These are phyloP conservation scores for Heliconius ethilla DNA, from an alignment of 2,888 invertebrate genomes.

Conservation along the genomic window DNA sequence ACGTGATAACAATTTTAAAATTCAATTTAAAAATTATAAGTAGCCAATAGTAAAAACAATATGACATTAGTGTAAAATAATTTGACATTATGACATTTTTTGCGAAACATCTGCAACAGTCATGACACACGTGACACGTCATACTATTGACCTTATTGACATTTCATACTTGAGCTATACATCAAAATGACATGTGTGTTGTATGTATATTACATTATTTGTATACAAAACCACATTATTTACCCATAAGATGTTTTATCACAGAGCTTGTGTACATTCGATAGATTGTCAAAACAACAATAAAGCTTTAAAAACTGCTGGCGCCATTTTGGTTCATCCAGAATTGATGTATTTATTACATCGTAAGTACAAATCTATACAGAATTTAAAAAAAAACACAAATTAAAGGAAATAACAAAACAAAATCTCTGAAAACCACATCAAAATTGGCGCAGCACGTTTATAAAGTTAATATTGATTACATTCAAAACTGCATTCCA, in stretches of 20 bases:
- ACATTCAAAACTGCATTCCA: constrained; percentile 23
- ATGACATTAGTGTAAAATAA: background rate
- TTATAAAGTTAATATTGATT: constrained; percentile 10
- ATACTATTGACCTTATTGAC: constrained; percentile 3
- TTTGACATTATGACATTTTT: background rate
- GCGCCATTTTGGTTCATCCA: background rate
- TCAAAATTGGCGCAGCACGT: constrained; percentile 4
- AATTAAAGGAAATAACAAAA: background rate
- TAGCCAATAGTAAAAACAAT: background rate
- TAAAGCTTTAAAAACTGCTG: constrained; percentile 15
- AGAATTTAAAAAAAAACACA: background rate
- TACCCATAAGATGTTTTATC: constrained; percentile 25
- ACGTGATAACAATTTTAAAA: background rate
- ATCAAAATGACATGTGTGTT: constrained; percentile 5
- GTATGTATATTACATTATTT: background rate
- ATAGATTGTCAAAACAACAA: constrained; percentile 15
- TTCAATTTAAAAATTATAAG: background rate
- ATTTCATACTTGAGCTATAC: constrained; percentile 17
- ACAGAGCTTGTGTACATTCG: constrained; percentile 26
- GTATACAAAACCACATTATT: constrained; percentile 14
- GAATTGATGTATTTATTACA: background rate
- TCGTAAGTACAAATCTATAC: background rate
- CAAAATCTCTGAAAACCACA: background rate
- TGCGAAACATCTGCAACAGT: background rate
- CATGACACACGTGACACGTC: background rate